A percentile compares a stretch with the other conserved stretches of the same genome.
phyloP scores from a whole-genome alignment of 2,113 vertebrate species.

The Platichthys flesus region DNA sequence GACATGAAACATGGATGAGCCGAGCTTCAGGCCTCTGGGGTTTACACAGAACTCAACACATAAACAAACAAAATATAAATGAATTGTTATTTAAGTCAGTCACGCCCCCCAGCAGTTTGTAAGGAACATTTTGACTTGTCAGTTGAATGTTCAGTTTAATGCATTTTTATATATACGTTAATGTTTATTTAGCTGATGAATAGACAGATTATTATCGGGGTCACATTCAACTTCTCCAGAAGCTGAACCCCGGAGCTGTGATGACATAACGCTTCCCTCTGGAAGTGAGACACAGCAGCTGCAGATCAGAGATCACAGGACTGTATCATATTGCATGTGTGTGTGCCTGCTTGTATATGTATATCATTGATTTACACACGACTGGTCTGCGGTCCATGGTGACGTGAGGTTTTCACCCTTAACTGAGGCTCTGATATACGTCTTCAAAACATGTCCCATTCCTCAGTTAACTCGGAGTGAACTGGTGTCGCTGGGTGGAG shows the following conservation, averaged over 20 bases:
- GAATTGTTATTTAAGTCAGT: too few species aligned
- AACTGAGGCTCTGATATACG: conserved; percentile 19
- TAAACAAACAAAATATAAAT: too few species aligned
- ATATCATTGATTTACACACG: conserved; percentile 10
- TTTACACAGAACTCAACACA: too few species aligned
- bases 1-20: too few species aligned
- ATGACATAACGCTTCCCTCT: not conserved
- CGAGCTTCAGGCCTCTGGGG: too few species aligned
- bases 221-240: not conserved
- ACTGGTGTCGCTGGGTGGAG: not conserved
- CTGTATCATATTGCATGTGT: not conserved
- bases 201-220: not conserved
- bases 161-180: too few species aligned
- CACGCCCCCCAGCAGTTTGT: too few species aligned
- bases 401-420: not conserved
- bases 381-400: not conserved
- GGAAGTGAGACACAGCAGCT: conserved; percentile 28
- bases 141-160: too few species aligned
- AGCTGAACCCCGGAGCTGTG: too few species aligned
- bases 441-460: conserved; percentile 1
- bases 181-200: not conserved
- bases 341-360: not conserved
- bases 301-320: not conserved
- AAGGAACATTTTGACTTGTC: too few species aligned
- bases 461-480: not conserved